Evolutionary conservation across 2,113 vertebrate species (phyloP).

Genomic region (Bettongia penicillata): DNA sequence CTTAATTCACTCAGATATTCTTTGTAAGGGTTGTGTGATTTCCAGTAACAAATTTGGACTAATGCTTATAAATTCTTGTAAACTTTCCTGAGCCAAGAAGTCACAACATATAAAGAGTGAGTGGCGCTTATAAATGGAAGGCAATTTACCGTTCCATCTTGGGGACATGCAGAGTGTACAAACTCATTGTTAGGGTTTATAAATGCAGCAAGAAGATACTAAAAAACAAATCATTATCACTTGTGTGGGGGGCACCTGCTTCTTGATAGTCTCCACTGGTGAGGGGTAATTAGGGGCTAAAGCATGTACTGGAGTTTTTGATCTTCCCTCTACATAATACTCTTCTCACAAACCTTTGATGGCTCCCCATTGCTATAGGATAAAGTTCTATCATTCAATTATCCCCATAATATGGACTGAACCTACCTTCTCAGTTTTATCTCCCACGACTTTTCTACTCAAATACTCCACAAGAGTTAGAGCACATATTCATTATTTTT

Average conservation of each 20-base stretch:
- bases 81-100: constrained; percentile 9
- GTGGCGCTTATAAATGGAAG: not conserved
- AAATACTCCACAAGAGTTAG: not conserved
- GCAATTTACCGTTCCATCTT: not conserved
- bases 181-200: not conserved
- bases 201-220: not conserved
- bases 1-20: constrained; percentile 7
- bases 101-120: not conserved
- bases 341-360: not conserved
- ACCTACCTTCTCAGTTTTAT: not conserved
- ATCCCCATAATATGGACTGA: not conserved
- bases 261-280: not conserved
- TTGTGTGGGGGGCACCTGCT: not conserved
- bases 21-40: constrained; percentile 27
- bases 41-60: not conserved
- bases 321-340: not conserved
- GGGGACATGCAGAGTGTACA: not conserved
- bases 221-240: not conserved
- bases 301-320: not conserved
- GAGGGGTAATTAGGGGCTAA: not conserved
- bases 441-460: not conserved
- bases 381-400: not conserved
- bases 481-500: not conserved
- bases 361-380: not conserved
- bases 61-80: constrained; percentile 4